phyloP scores from a whole-genome alignment of 2,888 invertebrate species.

The Muscina levida region DNA sequence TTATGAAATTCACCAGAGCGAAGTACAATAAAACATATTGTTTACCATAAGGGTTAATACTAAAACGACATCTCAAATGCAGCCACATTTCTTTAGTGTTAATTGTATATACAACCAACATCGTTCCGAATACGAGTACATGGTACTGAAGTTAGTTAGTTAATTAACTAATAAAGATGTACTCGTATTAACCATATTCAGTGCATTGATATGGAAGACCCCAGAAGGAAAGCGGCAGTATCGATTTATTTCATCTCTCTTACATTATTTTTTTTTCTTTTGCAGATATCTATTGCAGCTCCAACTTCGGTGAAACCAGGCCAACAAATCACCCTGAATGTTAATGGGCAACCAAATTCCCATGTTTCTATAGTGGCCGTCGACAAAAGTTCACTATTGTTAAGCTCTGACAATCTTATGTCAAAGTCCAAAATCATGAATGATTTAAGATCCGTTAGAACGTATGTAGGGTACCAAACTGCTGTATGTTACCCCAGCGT shows the following conservation, averaged over 20 bases:
- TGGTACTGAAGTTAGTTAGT: too few species aligned
- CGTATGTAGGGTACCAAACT: background rate
- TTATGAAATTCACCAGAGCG: too few species aligned
- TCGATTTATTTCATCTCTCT: background rate
- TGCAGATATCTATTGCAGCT: conserved; percentile 85
- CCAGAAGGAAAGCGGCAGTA: too few species aligned
- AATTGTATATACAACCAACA: too few species aligned
- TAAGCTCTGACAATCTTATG: conserved; percentile 66
- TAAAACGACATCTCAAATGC: too few species aligned
- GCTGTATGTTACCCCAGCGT: conserved; percentile 30
- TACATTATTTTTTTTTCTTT: background rate
- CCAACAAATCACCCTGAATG: conserved; percentile 87
- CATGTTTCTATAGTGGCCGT: conserved; percentile 92
- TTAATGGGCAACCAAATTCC: conserved; percentile 91
- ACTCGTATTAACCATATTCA: background rate
- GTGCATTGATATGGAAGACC: too few species aligned
- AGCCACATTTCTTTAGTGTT: too few species aligned
- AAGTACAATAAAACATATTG: too few species aligned
- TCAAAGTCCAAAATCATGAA: background rate
- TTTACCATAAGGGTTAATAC: too few species aligned
- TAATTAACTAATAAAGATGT: too few species aligned
- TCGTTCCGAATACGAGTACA: too few species aligned
- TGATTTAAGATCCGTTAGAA: conserved; percentile 25
- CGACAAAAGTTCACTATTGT: conserved; percentile 86
- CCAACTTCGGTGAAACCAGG: conserved; percentile 87